Base-by-base conservation (phyloP, 2,797 vertebrate genomes). In the Kryptopterus vitreolus region DNA sequence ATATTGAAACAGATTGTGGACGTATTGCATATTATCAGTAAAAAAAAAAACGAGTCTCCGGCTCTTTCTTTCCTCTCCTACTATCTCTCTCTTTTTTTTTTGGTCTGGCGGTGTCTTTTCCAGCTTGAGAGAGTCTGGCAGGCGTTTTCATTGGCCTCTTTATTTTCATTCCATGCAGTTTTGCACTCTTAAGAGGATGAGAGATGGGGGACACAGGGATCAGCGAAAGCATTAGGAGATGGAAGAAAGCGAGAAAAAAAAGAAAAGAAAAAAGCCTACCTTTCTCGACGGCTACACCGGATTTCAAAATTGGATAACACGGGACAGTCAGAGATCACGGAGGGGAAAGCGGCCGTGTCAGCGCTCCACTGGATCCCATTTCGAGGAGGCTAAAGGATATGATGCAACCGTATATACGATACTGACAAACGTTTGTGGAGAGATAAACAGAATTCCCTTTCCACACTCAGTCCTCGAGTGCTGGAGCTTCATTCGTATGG, bases 81-180 rank as follows among this genome's bases (percentile, higher is more conserved):
- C 55, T 65, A 48, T 65, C 38, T 6, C 24, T 35, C 75, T 62
- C 80, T 85, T 76, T 79, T 38, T 12, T 26, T 13, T 26, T 9
- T 43, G 6, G 7, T 43, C 38, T 43, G 6, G 7, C 38, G 38
- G 38, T 72, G 31, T 59, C 72, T 84, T 85, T 84, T 74, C 86
- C 88, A 90, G 85, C 88, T 74, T 88, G 83, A 86, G 84, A 83
- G 89, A 92, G 87, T 86, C 87, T 92, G 92, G 90, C 91, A 92
- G 89, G 80, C 85, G n/a, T 89, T 91, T 91, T 92, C 92, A 92
- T 92, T 93, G 92, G 89, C 89, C 87, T 87, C 87, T 89, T 92
- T 92, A 91, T 91, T 93, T 93, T 89, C 89, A 89, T 90, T 91
- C 86, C 89, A 92, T 89, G 90, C 89, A 91, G 85, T 82, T 48